Percentiles rank a stretch among this genome's conserved stretches.
These are phyloP conservation scores for Myopa tessellatipennis DNA, from an alignment of 2,888 invertebrate species.

Conservation along the genomic window DNA sequence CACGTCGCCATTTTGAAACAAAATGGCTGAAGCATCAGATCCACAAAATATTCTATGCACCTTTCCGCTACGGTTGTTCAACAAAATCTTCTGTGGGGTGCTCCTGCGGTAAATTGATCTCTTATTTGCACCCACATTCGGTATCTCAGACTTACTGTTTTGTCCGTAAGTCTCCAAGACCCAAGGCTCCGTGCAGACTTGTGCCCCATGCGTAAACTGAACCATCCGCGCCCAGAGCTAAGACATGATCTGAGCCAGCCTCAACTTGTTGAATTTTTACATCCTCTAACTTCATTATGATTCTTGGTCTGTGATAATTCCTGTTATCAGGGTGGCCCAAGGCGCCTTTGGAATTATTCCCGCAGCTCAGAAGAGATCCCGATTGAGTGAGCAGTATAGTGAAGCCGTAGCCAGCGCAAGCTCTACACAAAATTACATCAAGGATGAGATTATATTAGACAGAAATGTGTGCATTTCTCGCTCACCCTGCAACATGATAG, in stretches of 20 bases:
- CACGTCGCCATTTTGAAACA: slow-evolving; percentile 73
- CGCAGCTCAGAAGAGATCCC: slow-evolving; percentile 78
- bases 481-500: slow-evolving; percentile 72
- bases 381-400: slow-evolving; percentile 76
- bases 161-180: slow-evolving; percentile 65
- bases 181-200: slow-evolving; percentile 72
- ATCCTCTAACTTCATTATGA: slow-evolving; percentile 71
- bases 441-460: not conserved
- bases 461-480: not conserved
- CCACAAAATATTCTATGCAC: slow-evolving; percentile 73
- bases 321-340: slow-evolving; percentile 75
- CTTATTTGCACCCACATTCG: not conserved
- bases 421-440: slow-evolving; percentile 62
- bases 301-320: slow-evolving; percentile 71
- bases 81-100: slow-evolving; percentile 60
- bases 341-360: slow-evolving; percentile 73
- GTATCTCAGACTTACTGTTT: slow-evolving; percentile 56
- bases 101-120: slow-evolving; percentile 49
- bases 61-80: slow-evolving; percentile 68
- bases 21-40: slow-evolving; percentile 72
- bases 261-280: slow-evolving; percentile 73
- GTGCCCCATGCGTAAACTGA: slow-evolving; percentile 77
- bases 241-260: slow-evolving; percentile 75
- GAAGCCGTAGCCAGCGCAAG: slow-evolving; percentile 75
- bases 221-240: slow-evolving; percentile 73